Evolutionary conservation across 2,797 vertebrate species (phyloP).

Genomic region (Lepilemur ruficaudatus): DNA sequence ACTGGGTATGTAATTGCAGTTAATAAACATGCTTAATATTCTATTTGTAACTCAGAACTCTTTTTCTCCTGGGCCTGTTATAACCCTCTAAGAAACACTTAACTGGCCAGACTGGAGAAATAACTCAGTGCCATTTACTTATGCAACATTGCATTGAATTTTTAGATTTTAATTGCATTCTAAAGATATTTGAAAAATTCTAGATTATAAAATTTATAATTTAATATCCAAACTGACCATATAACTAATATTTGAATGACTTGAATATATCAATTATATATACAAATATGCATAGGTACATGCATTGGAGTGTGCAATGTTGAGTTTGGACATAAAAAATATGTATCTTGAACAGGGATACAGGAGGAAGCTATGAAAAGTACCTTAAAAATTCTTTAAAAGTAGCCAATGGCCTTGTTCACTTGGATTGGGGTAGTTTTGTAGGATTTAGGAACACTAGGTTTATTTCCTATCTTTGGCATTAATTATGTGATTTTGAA

Average conservation of each 20-base stretch:
- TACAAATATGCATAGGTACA: background rate
- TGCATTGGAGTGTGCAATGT: background rate
- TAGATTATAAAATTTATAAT: background rate
- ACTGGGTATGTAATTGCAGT: background rate
- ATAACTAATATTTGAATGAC: background rate
- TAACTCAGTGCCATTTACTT: background rate
- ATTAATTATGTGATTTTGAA: background rate
- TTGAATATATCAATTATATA: background rate
- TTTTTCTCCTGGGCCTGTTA: background rate
- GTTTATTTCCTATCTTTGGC: background rate
- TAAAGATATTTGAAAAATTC: slow-evolving; percentile 26
- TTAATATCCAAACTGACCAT: background rate
- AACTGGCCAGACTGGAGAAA: background rate
- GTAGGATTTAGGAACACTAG: background rate
- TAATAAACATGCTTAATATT: background rate
- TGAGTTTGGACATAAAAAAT: background rate
- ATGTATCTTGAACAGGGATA: background rate
- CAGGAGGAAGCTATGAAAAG: background rate
- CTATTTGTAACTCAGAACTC: background rate
- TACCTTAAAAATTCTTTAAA: background rate
- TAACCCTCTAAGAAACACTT: background rate
- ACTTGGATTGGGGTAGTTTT: background rate
- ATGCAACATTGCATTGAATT: background rate
- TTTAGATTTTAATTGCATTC: background rate
- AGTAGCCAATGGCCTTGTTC: background rate